Evolutionary conservation across 2,797 vertebrate species (phyloP).

Genomic region (Thalassophryne amazonica): DNA sequence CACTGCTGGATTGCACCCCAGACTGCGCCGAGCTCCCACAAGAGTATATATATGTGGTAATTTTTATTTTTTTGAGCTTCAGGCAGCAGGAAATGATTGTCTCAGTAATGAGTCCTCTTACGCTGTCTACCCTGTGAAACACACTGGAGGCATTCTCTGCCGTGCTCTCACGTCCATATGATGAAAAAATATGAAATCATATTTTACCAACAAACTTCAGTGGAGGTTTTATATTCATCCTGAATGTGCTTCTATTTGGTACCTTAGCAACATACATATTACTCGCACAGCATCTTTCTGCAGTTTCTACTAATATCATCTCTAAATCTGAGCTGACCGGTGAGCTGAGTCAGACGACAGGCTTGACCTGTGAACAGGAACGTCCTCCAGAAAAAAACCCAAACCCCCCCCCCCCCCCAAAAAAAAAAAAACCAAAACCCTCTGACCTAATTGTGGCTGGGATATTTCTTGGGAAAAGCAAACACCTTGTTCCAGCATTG

Average conservation of each 20-base stretch:
- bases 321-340: conserved; percentile 22
- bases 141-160: conserved; percentile 29
- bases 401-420: conserved; percentile 14
- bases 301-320: background rate
- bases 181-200: background rate
- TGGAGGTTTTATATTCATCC: background rate
- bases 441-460: conserved; percentile 32
- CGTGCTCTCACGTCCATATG: background rate
- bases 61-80: conserved; percentile 39
- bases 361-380: conserved; percentile 25
- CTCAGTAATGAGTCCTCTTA: conserved; percentile 54
- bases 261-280: conserved; percentile 2
- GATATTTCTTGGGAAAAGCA: conserved; percentile 70
- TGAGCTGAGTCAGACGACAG: conserved; percentile 33
- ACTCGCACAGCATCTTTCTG: background rate
- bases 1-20: conserved; percentile 32
- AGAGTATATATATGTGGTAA: conserved; percentile 47
- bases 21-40: conserved; percentile 24
- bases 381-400: conserved; percentile 12
- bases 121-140: conserved; percentile 36
- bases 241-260: background rate
- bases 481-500: conserved; percentile 37
- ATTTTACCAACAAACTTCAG: background rate
- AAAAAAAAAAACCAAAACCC: conserved; percentile 30
- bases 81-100: conserved; percentile 40